Evolutionary conservation across 2,113 vertebrate species (phyloP).

Genomic region (Siniperca knerii): DNA sequence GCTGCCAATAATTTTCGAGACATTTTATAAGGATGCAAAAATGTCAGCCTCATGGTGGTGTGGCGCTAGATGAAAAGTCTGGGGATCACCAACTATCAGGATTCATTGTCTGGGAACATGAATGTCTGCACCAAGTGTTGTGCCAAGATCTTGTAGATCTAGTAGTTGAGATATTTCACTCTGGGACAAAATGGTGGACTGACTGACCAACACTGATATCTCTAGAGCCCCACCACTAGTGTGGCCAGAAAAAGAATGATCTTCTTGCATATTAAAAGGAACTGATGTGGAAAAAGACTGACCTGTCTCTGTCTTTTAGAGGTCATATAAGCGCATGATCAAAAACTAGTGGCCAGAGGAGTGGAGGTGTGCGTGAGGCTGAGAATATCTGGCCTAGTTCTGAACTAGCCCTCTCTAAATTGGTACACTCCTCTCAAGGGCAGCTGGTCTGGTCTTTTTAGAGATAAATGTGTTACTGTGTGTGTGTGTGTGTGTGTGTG

Average conservation of each 20-base stretch:
- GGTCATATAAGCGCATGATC: conserved; percentile 51
- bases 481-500: conserved; percentile 17
- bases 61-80: neutral
- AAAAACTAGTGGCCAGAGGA: conserved; percentile 27
- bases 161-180: conserved; percentile 8
- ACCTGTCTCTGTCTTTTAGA: conserved; percentile 40
- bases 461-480: conserved; percentile 46
- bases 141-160: too few relatives aligned
- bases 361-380: conserved; percentile 32
- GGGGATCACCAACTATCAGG: neutral
- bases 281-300: conserved; percentile 13
- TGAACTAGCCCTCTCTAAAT: conserved; percentile 55
- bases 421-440: conserved; percentile 56
- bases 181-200: neutral
- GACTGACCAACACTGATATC: neutral
- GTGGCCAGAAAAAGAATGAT: neutral
- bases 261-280: conserved; percentile 5
- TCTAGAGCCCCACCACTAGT: neutral
- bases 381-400: conserved; percentile 72
- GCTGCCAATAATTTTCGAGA: neutral
- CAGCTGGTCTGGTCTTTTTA: conserved; percentile 58
- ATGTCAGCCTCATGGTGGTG: neutral
- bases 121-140: too few relatives aligned
- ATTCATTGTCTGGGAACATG: neutral
- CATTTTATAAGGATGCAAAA: neutral